Evolutionary conservation across 2,888 invertebrate species (phyloP), one percentile per base, ranked within the genome.

Genomic region (Polylopha cassiicola): DNA sequence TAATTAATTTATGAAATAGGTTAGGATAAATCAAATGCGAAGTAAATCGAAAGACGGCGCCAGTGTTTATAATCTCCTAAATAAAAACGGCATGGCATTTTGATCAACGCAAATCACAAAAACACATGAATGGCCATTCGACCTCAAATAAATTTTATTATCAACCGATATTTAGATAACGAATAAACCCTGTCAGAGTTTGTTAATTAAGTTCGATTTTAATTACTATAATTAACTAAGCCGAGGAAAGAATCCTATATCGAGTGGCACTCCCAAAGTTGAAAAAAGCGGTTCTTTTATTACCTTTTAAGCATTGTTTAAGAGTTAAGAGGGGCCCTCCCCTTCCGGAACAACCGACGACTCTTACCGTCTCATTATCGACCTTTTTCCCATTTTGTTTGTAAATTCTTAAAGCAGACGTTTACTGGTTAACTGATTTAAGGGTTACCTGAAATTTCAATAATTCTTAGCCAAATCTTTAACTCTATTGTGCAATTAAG

Each of bases 241-340:
- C 50, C 46, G 44, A 42, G 48, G 54, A 51, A 53, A 47, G 47
- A 50, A 42, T 41, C 49, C 53, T 51, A 55, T 60, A 64, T 61
- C 29, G 34, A 41, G 26, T 41, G 41, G 30, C 41, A 36, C 41
- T 36, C 41, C 30, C 21, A 36, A 41, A 30, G 30, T 69, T 60
- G 57, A 72, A 78, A 77, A 76, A 78, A 75, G 68, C 58, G 72
- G 70, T 72, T 65, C 64, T 69, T 80, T 82, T 76, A 81, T 79
- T 78, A 76, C 72, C 71, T 65, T 65, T 72, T 74, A 73, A 81
- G 77, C 65, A 77, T 75, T 80, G 79, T 80, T 79, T 78, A 76
- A 78, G 76, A 73, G 76, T 75, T 69, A 53, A 65, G 61, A 67
- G 64, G 79, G 77, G 70, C 65, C 64, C 55, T 53, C 61, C 77